Base-by-base conservation (phyloP, 2,888 invertebrate genomes). In the Gastracanthus pulcherrimus region DNA sequence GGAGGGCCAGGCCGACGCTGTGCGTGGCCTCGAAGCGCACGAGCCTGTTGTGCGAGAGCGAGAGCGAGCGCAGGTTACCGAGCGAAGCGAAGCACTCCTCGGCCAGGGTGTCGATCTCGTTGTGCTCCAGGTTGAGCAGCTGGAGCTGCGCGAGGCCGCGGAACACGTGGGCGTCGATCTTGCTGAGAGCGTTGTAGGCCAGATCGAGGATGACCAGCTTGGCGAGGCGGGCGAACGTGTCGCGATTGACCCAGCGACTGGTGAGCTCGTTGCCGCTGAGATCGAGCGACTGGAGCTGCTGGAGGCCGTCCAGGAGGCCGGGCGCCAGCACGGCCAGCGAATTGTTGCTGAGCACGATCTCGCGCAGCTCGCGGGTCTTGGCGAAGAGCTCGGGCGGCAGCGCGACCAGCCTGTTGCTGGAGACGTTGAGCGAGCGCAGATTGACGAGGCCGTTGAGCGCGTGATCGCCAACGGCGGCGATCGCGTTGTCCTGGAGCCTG, bases 331-430 rank as follows among this genome's bases (percentile, higher is more conserved):
- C 95, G 84, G 95, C 94, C 55, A 97, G 90, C 9, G 96, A 95
- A 90, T 97, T 97, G 89, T 96, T 96, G 87, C 95, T 94, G 74
- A 96, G 92, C 87, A 96, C 94, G 85, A 97, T 93, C 90, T 96
- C 95, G 82, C 94, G 94, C 62, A 97, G 92, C 85, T 95, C 94
- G 84, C 94, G 93, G n/a, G 95, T 95, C 55, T 94, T 94, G 87
- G 95, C 94, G 89, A 97, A 96, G 89, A 97, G 92, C 89, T 96
- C 96, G 45, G 96, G 95, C 7, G 97, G 97, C 85, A 97, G 92
- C 9, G 95, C 95, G 48, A 94, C 95, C 86, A 97, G 92, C 84
- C 94, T 94, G 91, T 97, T 97, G 86, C 95, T 95, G 38, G 96
- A 96, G 87, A 97, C 92, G 92, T 97, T 97, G 48, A 97, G 92